Percentiles rank a stretch among this genome's conserved stretches.
Evolutionary conservation across 2,797 vertebrate species (phyloP).

Genomic region (Macropodus opercularis): DNA sequence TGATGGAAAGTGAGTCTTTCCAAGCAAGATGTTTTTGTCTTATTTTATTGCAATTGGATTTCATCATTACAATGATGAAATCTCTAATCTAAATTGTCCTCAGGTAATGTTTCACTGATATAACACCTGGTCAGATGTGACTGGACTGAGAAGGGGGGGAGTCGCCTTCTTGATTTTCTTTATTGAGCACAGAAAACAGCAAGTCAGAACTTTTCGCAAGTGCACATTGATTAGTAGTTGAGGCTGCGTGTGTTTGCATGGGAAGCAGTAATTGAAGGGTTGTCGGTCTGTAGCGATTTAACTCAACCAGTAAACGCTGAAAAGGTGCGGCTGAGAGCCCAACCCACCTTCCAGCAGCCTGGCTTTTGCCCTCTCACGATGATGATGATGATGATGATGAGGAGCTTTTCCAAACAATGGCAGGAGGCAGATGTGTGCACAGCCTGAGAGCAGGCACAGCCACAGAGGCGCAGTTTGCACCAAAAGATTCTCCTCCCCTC

Average conservation of each 20-base stretch:
- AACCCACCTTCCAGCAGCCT: neutral
- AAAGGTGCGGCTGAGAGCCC: neutral
- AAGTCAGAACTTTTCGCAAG: neutral
- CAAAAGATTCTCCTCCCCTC: neutral
- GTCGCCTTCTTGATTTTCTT: too few species aligned
- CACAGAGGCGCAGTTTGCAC: slow-evolving; percentile 4
- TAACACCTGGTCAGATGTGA: slow-evolving; percentile 54
- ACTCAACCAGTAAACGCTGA: neutral
- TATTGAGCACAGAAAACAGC: neutral
- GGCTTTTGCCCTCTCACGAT: neutral
- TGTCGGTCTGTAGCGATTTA: neutral
- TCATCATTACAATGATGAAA: slow-evolving; percentile 62
- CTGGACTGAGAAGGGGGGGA: slow-evolving; percentile 41
- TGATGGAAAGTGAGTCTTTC: slow-evolving; percentile 43
- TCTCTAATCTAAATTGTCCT: slow-evolving; percentile 57
- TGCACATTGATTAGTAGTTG: neutral
- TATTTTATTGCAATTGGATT: slow-evolving; percentile 67
- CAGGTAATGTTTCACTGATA: slow-evolving; percentile 46
- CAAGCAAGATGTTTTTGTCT: slow-evolving; percentile 40
- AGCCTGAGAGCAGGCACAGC: slow-evolving; percentile 4
- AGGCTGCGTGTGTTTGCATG: too few species aligned
- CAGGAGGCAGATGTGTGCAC: slow-evolving; percentile 2
- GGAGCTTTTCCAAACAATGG: neutral
- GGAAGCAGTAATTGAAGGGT: neutral
- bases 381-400: neutral